These are phyloP conservation scores for Neotoma lepida DNA, from an alignment of 2,113 vertebrate genomes.

Conservation along the genomic window DNA sequence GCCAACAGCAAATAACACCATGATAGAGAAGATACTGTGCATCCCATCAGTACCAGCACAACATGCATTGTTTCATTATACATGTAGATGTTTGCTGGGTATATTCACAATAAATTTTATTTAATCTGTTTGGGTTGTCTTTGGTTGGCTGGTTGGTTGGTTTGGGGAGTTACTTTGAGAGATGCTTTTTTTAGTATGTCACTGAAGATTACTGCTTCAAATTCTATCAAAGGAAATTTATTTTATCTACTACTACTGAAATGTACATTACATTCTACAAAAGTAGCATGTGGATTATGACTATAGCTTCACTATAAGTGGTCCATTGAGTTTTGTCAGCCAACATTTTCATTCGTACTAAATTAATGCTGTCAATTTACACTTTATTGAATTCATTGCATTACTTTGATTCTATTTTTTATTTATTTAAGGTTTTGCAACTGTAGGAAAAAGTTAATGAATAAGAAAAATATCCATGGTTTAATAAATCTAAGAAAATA, in stretches of 20 bases:
- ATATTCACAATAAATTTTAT: not conserved
- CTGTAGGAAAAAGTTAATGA: not conserved
- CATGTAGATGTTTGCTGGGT: not conserved
- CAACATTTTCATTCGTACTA: slow-evolving; percentile 42
- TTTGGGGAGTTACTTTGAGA: not conserved
- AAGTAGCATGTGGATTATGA: not conserved
- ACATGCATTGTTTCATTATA: not conserved
- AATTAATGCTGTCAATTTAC: slow-evolving; percentile 6
- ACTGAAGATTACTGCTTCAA: not conserved
- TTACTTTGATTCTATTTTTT: slow-evolving; percentile 23
- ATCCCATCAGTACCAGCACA: not conserved
- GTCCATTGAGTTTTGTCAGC: not conserved
- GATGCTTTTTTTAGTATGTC: not conserved
- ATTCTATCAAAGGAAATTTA: not conserved
- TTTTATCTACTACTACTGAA: not conserved
- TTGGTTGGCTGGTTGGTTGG: not conserved
- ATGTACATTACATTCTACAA: no score
- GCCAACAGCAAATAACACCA: not conserved
- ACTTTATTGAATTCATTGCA: not conserved
- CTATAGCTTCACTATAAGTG: not conserved
- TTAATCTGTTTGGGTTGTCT: not conserved
- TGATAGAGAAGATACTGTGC: not conserved
- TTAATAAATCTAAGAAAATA: slow-evolving; percentile 47
- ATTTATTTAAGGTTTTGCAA: slow-evolving; percentile 39
- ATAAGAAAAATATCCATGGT: slow-evolving; percentile 3